Conservation (phyloP, 1,140 invertebrate species). For the Drosophila neocordata region DNA sequence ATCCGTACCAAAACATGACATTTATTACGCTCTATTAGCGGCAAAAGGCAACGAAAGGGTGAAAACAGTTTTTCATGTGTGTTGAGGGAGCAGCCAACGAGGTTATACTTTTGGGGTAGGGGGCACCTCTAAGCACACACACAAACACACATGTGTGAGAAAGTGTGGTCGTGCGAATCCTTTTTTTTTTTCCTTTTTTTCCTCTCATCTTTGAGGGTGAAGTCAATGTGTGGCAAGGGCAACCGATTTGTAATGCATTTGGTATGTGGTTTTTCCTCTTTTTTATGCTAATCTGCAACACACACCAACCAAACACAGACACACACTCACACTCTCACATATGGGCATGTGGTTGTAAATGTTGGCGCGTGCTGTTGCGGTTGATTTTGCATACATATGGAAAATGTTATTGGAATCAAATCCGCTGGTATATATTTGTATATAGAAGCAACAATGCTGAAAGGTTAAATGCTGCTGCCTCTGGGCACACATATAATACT, state of each 20-base stretch:
- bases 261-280: constrained; percentile 46
- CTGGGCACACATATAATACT: constrained; percentile 69
- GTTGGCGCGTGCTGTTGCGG: constrained; percentile 67
- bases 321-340: constrained; percentile 17
- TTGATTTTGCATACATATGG: constrained; percentile 36
- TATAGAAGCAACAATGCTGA: constrained; percentile 29
- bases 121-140: background rate
- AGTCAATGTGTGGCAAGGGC: constrained; percentile 28
- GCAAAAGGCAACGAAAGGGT: constrained; percentile 21
- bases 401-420: constrained; percentile 15
- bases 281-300: constrained; percentile 58
- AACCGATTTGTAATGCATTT: constrained; percentile 66
- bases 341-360: constrained; percentile 59
- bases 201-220: constrained; percentile 32
- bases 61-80: constrained; percentile 11
- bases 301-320: constrained; percentile 28
- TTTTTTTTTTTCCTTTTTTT: constrained; percentile 22
- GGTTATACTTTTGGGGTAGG: background rate
- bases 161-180: constrained; percentile 69
- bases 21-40: constrained; percentile 81
- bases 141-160: constrained; percentile 4
- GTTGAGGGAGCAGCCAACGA: constrained; percentile 6
- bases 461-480: constrained; percentile 72
- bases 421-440: constrained; percentile 48
- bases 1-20: constrained; percentile 69